phyloP scores from a whole-genome alignment of 2,888 invertebrate species.

The Lasioglossum malachurum region DNA sequence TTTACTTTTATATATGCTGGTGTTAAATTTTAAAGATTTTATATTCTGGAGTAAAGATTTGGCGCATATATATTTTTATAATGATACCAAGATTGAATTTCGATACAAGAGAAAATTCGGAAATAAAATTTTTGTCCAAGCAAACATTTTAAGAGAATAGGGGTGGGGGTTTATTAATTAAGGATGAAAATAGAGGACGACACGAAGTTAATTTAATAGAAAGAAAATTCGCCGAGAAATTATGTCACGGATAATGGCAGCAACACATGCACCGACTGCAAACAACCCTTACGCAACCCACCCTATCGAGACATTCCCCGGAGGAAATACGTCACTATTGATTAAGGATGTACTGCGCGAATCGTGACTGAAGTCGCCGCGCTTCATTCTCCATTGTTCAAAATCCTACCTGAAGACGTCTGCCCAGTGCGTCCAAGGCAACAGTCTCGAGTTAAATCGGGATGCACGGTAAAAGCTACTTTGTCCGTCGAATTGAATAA shows the following conservation, averaged over 20 bases:
- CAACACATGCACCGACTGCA: not conserved
- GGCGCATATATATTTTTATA: too few species aligned
- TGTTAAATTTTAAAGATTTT: too few species aligned
- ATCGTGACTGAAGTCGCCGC: not conserved
- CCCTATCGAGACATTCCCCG: not conserved
- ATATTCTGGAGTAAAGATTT: too few species aligned
- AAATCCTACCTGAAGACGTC: not conserved
- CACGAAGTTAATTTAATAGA: not conserved
- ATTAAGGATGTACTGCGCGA: not conserved
- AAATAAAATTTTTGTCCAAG: not conserved
- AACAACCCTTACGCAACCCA: not conserved
- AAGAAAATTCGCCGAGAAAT: not conserved
- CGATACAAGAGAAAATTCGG: not conserved
- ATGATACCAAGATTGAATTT: not conserved
- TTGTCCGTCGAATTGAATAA: slow-evolving; percentile 4
- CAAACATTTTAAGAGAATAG: not conserved
- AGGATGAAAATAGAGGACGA: not conserved
- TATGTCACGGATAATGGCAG: not conserved
- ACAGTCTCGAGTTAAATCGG: not conserved
- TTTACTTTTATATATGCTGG: too few species aligned
- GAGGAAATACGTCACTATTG: not conserved
- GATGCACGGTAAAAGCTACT: not conserved
- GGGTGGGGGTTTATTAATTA: not conserved
- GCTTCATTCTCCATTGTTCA: not conserved
- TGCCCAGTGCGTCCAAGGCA: not conserved